phyloP scores from a whole-genome alignment of 2,113 vertebrate genomes.

The Urocynchramus pylzowi region DNA sequence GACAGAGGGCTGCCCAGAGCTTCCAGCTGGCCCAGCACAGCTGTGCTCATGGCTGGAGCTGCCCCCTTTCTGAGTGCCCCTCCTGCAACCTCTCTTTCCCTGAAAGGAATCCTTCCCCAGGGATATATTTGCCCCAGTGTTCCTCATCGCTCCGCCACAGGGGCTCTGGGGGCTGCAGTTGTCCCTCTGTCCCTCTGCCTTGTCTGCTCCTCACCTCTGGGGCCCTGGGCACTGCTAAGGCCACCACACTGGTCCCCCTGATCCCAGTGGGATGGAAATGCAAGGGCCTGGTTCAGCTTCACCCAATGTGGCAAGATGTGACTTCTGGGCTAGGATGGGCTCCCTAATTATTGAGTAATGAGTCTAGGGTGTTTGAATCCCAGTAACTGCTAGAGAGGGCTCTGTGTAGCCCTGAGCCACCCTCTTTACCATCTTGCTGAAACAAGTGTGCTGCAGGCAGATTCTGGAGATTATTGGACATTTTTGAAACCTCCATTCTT shows the following conservation, averaged over 20 bases:
- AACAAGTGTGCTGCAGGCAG: background rate
- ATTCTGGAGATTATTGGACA: background rate
- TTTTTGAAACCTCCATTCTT: background rate
- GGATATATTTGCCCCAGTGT: background rate
- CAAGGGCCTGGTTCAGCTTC: background rate
- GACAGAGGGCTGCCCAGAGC: background rate
- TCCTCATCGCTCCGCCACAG: rapidly evolving
- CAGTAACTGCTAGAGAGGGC: background rate
- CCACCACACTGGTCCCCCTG: rapidly evolving
- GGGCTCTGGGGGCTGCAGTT: background rate
- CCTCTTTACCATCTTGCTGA: background rate
- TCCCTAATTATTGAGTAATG: background rate
- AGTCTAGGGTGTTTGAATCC: background rate
- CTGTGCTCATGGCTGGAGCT: background rate
- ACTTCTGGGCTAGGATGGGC: background rate
- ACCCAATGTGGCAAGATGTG: background rate
- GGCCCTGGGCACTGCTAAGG: background rate
- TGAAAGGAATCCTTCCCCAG: background rate
- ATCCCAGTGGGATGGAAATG: background rate
- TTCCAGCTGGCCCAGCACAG: background rate
- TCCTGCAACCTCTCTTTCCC: background rate
- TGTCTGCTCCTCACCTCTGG: background rate
- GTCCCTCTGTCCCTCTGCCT: background rate
- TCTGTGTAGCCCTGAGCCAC: background rate
- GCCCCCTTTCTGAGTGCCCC: background rate